phyloP scores from a whole-genome alignment of 2,888 invertebrate genomes.

The Temnothorax rugatulus region DNA sequence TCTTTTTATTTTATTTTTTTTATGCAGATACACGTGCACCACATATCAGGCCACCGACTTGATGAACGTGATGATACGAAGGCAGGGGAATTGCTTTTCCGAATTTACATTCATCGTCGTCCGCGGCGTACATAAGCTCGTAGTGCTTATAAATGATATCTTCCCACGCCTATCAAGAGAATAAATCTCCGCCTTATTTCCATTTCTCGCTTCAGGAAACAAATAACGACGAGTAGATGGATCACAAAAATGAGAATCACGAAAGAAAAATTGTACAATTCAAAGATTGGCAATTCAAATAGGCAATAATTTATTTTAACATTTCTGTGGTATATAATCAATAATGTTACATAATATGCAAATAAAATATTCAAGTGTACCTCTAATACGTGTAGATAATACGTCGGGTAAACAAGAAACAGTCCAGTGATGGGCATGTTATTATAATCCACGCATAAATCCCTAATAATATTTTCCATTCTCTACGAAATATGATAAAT shows the following conservation, averaged over 20 bases:
- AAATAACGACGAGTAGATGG: background rate
- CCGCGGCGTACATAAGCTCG: constrained; percentile 50
- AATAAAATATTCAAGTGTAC: constrained; percentile 59
- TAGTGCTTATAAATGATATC: constrained; percentile 78
- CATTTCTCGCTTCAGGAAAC: background rate
- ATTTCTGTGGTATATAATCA: constrained; percentile 20
- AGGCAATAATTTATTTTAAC: constrained; percentile 15
- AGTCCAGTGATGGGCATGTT: constrained; percentile 73
- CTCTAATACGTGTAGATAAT: constrained; percentile 79
- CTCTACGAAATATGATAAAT: constrained; percentile 62
- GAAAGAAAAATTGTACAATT: background rate
- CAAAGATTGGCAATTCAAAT: background rate
- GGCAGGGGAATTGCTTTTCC: constrained; percentile 74
- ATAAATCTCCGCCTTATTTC: background rate
- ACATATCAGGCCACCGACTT: constrained; percentile 60
- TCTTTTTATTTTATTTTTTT: background rate
- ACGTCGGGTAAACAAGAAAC: constrained; percentile 77
- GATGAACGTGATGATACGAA: constrained; percentile 73
- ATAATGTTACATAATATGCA: background rate
- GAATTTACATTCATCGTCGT: constrained; percentile 58
- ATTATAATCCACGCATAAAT: constrained; percentile 70
- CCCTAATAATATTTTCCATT: constrained; percentile 69
- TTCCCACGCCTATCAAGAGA: constrained; percentile 74
- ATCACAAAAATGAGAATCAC: background rate
- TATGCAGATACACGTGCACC: background rate